These are phyloP conservation scores for Phalacrocorax carbo DNA, from an alignment of 2,113 vertebrate species.

Conservation along the genomic window DNA sequence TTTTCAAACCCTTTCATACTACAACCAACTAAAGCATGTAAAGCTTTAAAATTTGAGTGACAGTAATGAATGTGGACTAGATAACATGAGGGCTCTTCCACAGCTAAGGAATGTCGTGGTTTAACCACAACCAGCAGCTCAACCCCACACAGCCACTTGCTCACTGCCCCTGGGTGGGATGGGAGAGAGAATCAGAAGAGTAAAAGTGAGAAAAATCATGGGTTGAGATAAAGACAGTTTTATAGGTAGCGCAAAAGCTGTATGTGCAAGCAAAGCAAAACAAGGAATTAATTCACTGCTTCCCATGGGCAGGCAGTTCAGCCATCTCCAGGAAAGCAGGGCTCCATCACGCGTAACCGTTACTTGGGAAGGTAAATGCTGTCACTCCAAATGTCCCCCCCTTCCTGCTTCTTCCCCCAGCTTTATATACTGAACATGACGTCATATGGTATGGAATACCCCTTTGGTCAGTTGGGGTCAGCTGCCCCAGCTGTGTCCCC, in stretches of 20 bases:
- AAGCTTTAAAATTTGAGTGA: background rate
- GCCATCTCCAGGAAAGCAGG: background rate
- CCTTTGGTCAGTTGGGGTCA: background rate
- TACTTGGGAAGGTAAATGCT: background rate
- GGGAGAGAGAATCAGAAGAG: no score
- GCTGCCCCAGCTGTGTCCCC: background rate
- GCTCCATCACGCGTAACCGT: accelerated
- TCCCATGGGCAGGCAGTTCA: background rate
- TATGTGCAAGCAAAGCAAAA: background rate
- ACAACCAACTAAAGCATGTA: background rate
- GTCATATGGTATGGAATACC: no score
- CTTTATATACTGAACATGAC: background rate
- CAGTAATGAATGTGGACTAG: background rate
- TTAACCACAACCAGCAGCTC: background rate
- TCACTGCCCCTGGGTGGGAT: background rate
- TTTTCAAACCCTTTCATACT: background rate
- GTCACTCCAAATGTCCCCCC: accelerated
- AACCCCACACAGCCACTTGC: background rate
- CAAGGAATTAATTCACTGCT: background rate
- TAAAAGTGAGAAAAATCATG: background rate
- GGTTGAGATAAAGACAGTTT: no score
- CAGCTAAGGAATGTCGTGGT: background rate
- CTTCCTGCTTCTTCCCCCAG: background rate
- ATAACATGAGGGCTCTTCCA: background rate
- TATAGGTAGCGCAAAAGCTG: background rate